These are phyloP conservation scores for Chloroceryle amazona DNA, from an alignment of 2,797 vertebrate genomes.

Conservation along the genomic window DNA sequence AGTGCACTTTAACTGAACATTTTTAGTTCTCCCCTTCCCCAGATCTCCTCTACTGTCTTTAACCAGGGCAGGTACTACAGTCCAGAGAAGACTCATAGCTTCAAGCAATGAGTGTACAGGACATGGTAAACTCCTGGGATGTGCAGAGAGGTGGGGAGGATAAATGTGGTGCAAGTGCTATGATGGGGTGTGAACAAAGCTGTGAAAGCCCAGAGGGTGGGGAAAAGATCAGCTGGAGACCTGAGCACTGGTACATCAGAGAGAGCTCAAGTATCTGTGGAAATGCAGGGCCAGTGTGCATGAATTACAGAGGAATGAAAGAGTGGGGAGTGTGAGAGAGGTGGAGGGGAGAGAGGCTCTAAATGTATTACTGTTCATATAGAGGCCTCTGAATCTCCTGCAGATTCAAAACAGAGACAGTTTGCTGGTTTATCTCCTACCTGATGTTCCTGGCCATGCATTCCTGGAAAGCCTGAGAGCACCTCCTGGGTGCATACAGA, in stretches of 20 bases:
- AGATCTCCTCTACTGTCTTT: neutral
- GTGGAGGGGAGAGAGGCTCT: neutral
- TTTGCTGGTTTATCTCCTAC: neutral
- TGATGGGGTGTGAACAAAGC: neutral
- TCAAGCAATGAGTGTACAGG: neutral
- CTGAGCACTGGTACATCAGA: fast-evolving
- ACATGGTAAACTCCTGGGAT: neutral
- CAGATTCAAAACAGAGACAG: neutral
- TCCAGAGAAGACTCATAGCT: neutral
- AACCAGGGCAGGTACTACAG: neutral
- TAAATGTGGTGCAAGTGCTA: neutral
- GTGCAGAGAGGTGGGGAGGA: fast-evolving
- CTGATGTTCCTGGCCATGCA: neutral
- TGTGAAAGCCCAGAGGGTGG: neutral
- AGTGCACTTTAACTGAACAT: neutral
- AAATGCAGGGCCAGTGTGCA: neutral
- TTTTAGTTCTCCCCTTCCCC: neutral
- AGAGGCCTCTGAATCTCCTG: neutral
- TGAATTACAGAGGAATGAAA: neutral
- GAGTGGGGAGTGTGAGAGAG: neutral
- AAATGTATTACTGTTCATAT: neutral
- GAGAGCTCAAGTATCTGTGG: neutral
- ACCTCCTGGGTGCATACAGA: neutral
- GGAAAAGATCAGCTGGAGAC: neutral
- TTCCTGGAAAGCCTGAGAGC: neutral